Evolutionary conservation across 1,140 invertebrate species (phyloP), one percentile per base, ranked within the genome.

Genomic region (Drosophila pandora): DNA sequence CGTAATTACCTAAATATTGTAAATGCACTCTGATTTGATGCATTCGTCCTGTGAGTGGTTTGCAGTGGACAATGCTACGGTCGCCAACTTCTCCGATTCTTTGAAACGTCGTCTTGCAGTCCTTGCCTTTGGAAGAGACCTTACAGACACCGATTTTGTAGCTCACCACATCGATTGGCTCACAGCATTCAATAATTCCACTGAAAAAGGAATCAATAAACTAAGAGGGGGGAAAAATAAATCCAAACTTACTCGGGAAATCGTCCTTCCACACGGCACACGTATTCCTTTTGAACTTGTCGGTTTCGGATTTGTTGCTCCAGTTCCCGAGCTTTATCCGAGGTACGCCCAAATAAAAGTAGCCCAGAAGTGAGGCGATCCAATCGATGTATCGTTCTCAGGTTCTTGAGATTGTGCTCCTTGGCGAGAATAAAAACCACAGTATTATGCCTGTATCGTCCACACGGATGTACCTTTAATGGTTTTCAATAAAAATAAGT

Each of bases 21-120:
- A 99, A 94, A 93, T 99, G 99, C n/a, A 99, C 98, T 65, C 99
- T 94, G 69, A 99, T 99, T 92, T 99, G 99, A 92, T 99, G 99
- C 95, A 99, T 99, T 67, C 99, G 93, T 0, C 99, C 99, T 1
- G 98, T 99, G 79, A 96, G 95, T 0, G 98, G 98, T 80, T 95
- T 95, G 92, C 98, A 99, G 17, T 96, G 93, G 1, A 99, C 97
- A 22, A 99, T 96, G 83, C 97, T 99, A 0, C 97, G 96, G 82
- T 95, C 96, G 4, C 93, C 93, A 93, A 99, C 97, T 92, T 94
- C 96, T 56, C 96, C 97, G 8, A 99, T 92, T 85, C 96, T 94
- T 90, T 97, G 95, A 93, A 99, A 99, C 57, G 95, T 94, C 0
- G 98, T 99, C 17, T 95, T 94, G 91, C 98, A 97, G 73, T 96